phyloP scores from a whole-genome alignment of 1,140 invertebrate species.

The Venturia canescens region DNA sequence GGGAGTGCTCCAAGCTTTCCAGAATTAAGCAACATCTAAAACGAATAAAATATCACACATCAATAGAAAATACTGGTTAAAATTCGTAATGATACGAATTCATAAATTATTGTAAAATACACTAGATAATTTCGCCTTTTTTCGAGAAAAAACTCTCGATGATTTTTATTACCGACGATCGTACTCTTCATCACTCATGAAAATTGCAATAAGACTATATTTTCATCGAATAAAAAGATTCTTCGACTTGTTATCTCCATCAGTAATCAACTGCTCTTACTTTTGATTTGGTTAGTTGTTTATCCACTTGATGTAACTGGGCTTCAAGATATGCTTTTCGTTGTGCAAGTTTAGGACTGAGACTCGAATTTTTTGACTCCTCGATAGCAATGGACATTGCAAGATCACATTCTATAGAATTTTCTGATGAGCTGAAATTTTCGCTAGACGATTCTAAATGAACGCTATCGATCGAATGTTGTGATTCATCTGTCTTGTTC shows the following conservation, averaged over 20 bases:
- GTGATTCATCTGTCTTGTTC: not conserved
- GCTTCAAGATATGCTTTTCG: conserved; percentile 53
- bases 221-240: too few relatives aligned
- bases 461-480: not conserved
- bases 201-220: too few relatives aligned
- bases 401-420: not conserved
- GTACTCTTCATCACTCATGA: too few relatives aligned
- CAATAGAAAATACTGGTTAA: not conserved
- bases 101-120: too few relatives aligned
- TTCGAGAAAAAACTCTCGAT: too few relatives aligned
- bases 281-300: conserved; percentile 58
- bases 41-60: too few relatives aligned
- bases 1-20: not conserved
- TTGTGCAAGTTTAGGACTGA: conserved; percentile 56
- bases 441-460: not conserved
- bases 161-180: too few relatives aligned
- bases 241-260: too few relatives aligned
- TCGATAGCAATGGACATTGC: not conserved
- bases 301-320: conserved; percentile 54
- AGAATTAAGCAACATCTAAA: not conserved
- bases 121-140: too few relatives aligned
- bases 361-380: not conserved
- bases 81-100: too few relatives aligned
- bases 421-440: not conserved
- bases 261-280: too few relatives aligned